Evolutionary conservation across 2,888 invertebrate species (phyloP), one percentile per base, ranked within the genome.

Genomic region (Sarcophaga subvicina): DNA sequence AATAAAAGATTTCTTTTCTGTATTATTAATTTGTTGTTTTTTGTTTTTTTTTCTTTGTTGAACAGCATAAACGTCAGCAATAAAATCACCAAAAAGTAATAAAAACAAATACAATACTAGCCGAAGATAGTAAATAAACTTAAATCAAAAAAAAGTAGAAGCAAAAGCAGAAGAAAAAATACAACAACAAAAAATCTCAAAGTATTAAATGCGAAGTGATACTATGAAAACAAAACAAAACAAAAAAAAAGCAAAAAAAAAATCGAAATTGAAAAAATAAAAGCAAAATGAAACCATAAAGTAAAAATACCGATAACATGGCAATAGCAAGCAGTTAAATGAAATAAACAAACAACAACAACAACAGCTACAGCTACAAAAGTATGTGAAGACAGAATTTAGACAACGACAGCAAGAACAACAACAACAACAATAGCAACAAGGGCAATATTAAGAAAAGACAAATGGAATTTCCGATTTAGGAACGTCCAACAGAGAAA

Each of bases 391-490:
- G 37, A 63, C 47, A 63, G 69, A n/a, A 71, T 79, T 71, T 66
- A 66, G 64, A 59, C 59, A 47, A 77, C 37, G 22, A 75, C 37
- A 75, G 14, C 37, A 67, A 54, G 14, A 64, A 10, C 62, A 73
- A 63, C 59, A 71, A 14, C 80, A 76, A 75, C 22, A 75, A 14
- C 37, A 67, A 54, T 54, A 64, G 14, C 62, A 73, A 63, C 59
- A 71, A 14, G n/a, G 71, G 60, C 10, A 37, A 25, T 59, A 54
- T 70, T 27, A 64, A 49, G n/a, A 72, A 67, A 64, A 73, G 80
- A 60, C 78, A 85, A 81, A 82, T 81, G 85, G 85, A 79, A 85
- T 85, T 81, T 85, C 85, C 85, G 85, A 85, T 85, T 85, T 85
- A 64, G 67, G 81, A 82, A 82, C 73, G 37, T 62, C 62, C 79